These are phyloP conservation scores for Ormyrus rosae DNA, from an alignment of 2,888 invertebrate genomes.

Conservation along the genomic window DNA sequence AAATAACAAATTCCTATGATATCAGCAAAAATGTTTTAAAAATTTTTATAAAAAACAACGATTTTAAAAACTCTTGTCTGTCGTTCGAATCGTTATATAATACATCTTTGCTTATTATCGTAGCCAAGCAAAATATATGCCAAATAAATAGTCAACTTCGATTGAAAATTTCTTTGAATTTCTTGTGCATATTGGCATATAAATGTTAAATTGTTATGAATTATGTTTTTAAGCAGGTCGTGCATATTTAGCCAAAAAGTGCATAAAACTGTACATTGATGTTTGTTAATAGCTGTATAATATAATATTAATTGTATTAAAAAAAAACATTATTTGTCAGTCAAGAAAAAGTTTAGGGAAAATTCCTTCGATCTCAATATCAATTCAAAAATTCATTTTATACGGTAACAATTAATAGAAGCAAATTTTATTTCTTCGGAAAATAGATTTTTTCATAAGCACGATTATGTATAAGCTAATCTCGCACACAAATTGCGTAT, in stretches of 20 bases:
- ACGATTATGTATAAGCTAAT: background rate
- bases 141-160: background rate
- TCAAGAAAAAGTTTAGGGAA: too few relatives aligned
- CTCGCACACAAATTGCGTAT: background rate
- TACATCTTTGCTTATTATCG: background rate
- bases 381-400: slow-evolving; percentile 1
- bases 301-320: too few relatives aligned
- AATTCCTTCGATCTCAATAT: slow-evolving; percentile 6
- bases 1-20: too few relatives aligned
- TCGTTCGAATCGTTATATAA: too few relatives aligned
- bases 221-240: slow-evolving; percentile 17
- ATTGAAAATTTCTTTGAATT: background rate
- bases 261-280: background rate
- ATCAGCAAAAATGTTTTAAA: too few relatives aligned
- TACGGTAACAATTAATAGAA: background rate
- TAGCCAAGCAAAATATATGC: slow-evolving; percentile 1
- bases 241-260: slow-evolving; percentile 20
- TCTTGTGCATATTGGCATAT: slow-evolving; percentile 32
- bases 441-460: slow-evolving; percentile 6
- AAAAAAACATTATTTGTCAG: background rate
- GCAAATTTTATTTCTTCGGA: background rate
- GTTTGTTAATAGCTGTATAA: background rate
- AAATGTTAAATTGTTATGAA: slow-evolving; percentile 40
- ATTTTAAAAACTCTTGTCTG: too few relatives aligned
- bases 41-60: too few relatives aligned